These are phyloP conservation scores for Gobionotothen gibberifrons DNA, from an alignment of 2,797 vertebrate genomes.

Conservation along the genomic window DNA sequence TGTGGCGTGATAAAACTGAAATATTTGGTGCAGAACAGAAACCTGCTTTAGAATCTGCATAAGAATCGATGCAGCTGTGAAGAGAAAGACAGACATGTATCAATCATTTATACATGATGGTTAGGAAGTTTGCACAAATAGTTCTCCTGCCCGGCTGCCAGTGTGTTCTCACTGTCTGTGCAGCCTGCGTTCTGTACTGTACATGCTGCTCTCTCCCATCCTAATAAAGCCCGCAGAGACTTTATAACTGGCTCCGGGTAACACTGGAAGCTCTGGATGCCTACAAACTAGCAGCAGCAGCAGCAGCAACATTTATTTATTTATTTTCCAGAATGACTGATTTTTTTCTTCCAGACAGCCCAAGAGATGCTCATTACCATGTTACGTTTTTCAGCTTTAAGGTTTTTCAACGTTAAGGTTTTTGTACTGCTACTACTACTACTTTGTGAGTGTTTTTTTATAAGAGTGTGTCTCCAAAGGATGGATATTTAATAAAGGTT, in stretches of 20 bases:
- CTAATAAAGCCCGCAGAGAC: conserved; percentile 78
- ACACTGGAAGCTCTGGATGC: conserved; percentile 36
- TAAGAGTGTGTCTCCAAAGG: neutral
- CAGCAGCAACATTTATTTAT: neutral
- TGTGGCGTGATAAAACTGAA: neutral
- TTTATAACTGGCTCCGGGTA: conserved; percentile 36
- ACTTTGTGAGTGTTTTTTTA: neutral
- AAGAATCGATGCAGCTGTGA: neutral
- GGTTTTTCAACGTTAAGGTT: neutral
- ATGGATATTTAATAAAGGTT: neutral
- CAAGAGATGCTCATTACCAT: neutral
- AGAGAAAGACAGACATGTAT: neutral
- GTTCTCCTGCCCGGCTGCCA: neutral
- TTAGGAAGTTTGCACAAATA: conserved; percentile 5
- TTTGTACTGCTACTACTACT: neutral
- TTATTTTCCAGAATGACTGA: neutral
- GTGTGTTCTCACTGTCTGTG: conserved; percentile 20
- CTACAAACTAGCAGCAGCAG: conserved; percentile 19
- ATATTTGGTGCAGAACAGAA: neutral
- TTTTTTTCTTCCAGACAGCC: neutral
- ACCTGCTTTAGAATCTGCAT: neutral
- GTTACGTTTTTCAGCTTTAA: neutral
- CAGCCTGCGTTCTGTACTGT: conserved; percentile 1
- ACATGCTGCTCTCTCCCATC: conserved; percentile 48
- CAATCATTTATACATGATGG: neutral